Evolutionary conservation across 2,797 vertebrate species (phyloP), one percentile per base, ranked within the genome.

Genomic region (Oryzias dopingdopingensis): DNA sequence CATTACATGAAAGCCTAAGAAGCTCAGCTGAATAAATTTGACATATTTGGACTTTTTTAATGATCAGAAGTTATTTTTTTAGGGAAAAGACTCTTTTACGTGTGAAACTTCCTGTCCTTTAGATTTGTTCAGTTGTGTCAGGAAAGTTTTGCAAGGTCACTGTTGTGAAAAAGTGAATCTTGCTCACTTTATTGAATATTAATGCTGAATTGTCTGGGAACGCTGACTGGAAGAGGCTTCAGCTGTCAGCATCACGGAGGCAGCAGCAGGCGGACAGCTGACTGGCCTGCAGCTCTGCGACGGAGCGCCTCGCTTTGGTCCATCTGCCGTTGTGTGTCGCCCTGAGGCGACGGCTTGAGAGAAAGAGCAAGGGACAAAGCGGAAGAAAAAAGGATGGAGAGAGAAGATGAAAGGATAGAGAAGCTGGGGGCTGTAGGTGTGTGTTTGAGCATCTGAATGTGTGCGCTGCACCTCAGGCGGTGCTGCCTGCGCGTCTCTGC

Each of bases 221-320:
- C 4, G 58, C 44, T 52, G 65, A 53, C 46, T 62, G 70, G 62
- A 80, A 59, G 62, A 71, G 65, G 59, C 65, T 49, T 44, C 22
- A 14, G 46, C 47, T 49, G 66, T 69, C 42, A 22, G 62, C 65
- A 54, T 60, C 59, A 75, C 32, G 32, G 59, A 69, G 67, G 77
- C 76, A 59, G 75, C 81, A 78, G 79, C 72, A 72, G 72, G 74
- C 75, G 40, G 71, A 76, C 84, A 86, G 87, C 85, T 86, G 85
- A 84, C 56, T 72, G 77, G 83, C 85, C 85, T 48, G 67, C 72
- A 86, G 87, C 85, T 52, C 60, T 18, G 32, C 2, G 59, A 51
- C 52, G 62, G 65, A 46, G 72, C 41, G 15, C 65, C 66, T 77
- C 47, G 51, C 48, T 81, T 69, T 7, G 45, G 74, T 79, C 82